Evolutionary conservation across 2,888 invertebrate genomes (phyloP), one percentile per base, ranked within the genome.

Genomic region (Pseudococcus jackbeardsleyi): DNA sequence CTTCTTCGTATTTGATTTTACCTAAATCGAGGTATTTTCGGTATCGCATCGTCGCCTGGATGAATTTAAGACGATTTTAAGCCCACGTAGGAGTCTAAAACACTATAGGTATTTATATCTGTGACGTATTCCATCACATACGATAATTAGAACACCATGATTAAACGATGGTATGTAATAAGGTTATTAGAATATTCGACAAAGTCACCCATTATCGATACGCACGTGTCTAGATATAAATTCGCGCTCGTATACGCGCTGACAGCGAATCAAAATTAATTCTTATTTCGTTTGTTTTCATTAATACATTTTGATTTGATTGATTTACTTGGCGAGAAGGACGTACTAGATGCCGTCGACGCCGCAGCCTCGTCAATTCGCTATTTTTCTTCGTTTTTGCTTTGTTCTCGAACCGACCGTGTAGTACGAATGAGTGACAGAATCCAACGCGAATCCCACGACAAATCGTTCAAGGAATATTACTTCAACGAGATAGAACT

Each of bases 281-380:
- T 33, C 72, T 72, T 72, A 72, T 72, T 72, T 72, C 72, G 72
- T 72, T 72, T 72, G 33, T 72, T 39, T 72, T 72, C 72, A 72
- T 72, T 72, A 72, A 33, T 72, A 72, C 72, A 33, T 72, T 72
- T 15, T 33, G 72, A 72, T 72, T 72, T 39, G 72, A 72, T 72
- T 72, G 33, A 72, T 72, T 72, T 64, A 64, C 22, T 64, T 17
- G 72, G 26, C 72, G 33, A 72, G 72, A 72, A 72, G 72, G 72
- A 72, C 72, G 72, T 17, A 33, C 68, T 54, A 54, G 17, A n/a
- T 8, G 54, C 11, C 15, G 0, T 50, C 26, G 48, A 12, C n/a
- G 54, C 54, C n/a, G n/a, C 54, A 5, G 17, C 64, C 64, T 22
- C 72, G 72, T 17, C 68, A 3, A 7, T 17, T 64, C 64, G 64